Evolutionary conservation across 2,113 vertebrate species (phyloP), one percentile per base, ranked within the genome.

Genomic region (Pelvicachromis taeniatus): DNA sequence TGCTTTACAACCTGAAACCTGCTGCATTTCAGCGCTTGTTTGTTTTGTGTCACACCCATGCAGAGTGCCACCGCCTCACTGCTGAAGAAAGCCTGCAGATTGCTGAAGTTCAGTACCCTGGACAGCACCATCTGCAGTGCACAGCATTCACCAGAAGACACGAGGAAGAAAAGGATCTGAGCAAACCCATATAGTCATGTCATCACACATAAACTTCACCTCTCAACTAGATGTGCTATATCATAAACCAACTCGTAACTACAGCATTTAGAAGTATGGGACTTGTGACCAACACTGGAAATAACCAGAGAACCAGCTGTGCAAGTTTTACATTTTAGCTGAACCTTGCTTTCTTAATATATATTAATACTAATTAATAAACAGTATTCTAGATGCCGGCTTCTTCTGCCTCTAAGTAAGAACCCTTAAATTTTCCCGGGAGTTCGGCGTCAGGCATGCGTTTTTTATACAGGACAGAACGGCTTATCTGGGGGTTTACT

Each of bases 71-170:
- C 61, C 26, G 82, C 73, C 78, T 80, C 7, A 40, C 80, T 82
- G 82, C 42, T 31, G 79, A 81, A 58, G 75, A 35, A 70, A 54
- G 65, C 4, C 73, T 48, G 55, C 56, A 48, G 75, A 26, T 55
- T 55, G 70, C 61, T 84, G 33, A 79, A 86, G 83, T 93, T 95
- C 93, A 95, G 94, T 82, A 94, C 93, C 90, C 38, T 81, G 93
- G 95, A 96, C 81, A 96, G 94, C 77, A 59, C 85, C 82, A 35
- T n/a, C 73, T 75, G 65, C 70, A 68, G 16, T 53, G 59, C 17
- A 13, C 45, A 77, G 19, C 45, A 75, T 75, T 75, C 45, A 31
- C 9, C 45, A 50, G 26, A 29, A 50, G 45, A 52, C n/a, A 17
- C 2, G 50, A 53, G 50, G 50, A 53, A 31, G 70, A 52, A 19